Base-by-base conservation (phyloP, 2,797 vertebrate species). In the Sardinella longiceps region DNA sequence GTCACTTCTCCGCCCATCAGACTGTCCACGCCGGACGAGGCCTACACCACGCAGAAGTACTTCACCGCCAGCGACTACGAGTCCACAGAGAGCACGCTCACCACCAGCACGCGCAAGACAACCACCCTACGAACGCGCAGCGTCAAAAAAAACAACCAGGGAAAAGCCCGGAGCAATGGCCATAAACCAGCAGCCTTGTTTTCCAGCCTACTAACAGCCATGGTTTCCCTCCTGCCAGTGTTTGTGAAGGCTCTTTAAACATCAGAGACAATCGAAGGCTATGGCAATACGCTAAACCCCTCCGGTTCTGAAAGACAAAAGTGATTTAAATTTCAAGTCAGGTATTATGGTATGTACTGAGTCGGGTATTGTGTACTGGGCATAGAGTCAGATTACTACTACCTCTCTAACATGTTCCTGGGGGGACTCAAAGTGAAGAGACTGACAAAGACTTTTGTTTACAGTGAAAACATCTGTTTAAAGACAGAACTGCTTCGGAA, bases 71-170 rank as follows among this genome's bases (percentile, higher is more conserved):
- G 90, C 80, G 30, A 56, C 12, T 87, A 87, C 88, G 83, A 90
- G 18, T 88, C 91, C n/a, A 92, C 92, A 7, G 88, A 92, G 86
- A 89, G 81, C 81, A 6, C 84, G 33, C 83, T 74, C 63, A 85
- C 89, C 83, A 51, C 87, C 70, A 92, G 88, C 80, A 94, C 93
- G 1, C 94, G 90, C 82, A 95, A 90, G 86, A 95, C 93, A 23
- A 92, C 93, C 70, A 95, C 94, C 14, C 93, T 95, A 45, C 93
- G 95, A 81, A 94, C 95, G 58, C 91, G 94, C 83, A 95, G 94
- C 7, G 95, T 95, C 82, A 92, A 94, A 81, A 93, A 92, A 86
- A 89, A 92, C 70, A 95, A 93, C 87, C 91, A 93, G 87, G 90
- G 92, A 3, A 37, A 74, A 39, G 14, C 12, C 4, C 66, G 0